phyloP scores from a whole-genome alignment of 2,113 vertebrate genomes.

The Callospermophilus lateralis region DNA sequence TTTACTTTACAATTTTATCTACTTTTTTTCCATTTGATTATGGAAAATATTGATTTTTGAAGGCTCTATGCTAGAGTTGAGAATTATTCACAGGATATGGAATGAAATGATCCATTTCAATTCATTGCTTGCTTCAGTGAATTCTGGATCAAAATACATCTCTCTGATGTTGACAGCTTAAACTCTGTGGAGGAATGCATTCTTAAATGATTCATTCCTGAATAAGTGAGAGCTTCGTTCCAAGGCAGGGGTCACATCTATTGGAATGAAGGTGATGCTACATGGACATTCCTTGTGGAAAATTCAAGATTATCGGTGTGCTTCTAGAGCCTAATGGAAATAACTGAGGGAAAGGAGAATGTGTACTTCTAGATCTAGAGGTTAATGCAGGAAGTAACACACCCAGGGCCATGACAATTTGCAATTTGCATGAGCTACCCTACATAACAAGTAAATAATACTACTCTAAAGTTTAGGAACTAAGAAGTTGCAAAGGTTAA shows the following conservation, averaged over 20 bases:
- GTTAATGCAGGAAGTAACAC: too few relatives aligned
- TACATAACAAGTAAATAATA: not conserved
- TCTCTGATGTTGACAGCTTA: not conserved
- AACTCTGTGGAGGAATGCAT: not conserved
- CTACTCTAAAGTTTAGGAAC: not conserved
- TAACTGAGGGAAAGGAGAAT: not conserved
- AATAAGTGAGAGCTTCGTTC: not conserved
- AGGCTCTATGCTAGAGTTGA: not conserved
- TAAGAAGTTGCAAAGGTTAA: not conserved
- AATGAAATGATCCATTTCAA: conserved; percentile 25
- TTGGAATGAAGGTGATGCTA: not conserved
- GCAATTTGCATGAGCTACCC: not conserved
- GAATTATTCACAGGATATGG: not conserved
- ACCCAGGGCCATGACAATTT: not conserved
- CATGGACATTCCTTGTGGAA: not conserved
- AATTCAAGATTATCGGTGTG: not conserved
- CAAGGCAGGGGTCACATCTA: not conserved
- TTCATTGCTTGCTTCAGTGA: not conserved
- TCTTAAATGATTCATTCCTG: not conserved
- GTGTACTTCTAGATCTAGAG: not conserved
- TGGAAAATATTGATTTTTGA: conserved; percentile 19
- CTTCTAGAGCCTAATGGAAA: not conserved
- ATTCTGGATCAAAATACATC: conserved; percentile 30
- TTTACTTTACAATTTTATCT: conserved; percentile 6
- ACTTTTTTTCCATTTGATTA: not conserved